These are phyloP conservation scores for Remorina albescens DNA, from an alignment of 2,797 vertebrate species.

Conservation along the genomic window DNA sequence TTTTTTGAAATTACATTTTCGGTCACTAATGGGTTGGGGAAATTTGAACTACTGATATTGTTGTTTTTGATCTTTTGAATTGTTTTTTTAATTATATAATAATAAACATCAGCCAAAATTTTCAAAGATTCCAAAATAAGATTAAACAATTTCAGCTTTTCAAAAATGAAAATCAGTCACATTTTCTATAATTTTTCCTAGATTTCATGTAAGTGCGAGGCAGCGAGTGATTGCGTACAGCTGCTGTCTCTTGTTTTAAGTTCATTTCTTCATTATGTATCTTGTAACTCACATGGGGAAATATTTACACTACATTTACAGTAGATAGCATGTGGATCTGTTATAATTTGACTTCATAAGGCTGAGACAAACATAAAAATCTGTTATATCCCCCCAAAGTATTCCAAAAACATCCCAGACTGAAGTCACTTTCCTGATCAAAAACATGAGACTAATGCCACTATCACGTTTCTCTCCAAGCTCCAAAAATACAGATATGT, in stretches of 20 bases:
- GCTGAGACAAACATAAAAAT: conserved; percentile 33
- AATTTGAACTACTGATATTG: not conserved
- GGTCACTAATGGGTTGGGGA: not conserved
- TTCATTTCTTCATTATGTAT: not conserved
- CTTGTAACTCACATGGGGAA: not conserved
- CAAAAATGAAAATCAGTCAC: not conserved
- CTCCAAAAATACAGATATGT: conserved; percentile 79
- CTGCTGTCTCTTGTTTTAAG: not conserved
- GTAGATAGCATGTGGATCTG: not conserved
- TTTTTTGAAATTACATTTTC: not conserved
- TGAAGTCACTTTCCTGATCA: conserved; percentile 64
- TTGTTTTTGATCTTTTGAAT: not conserved
- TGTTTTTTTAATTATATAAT: not conserved
- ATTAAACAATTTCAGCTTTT: not conserved
- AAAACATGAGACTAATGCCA: conserved; percentile 62
- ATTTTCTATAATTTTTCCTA: not conserved
- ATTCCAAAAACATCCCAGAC: conserved; percentile 48
- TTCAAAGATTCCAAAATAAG: not conserved
- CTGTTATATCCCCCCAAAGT: conserved; percentile 32
- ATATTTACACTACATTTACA: too few relatives aligned
- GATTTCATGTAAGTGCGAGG: not conserved
- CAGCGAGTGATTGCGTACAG: not conserved
- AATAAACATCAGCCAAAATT: not conserved
- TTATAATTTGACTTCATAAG: conserved; percentile 22
- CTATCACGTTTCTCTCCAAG: conserved; percentile 71